Evolutionary conservation across 2,113 vertebrate species (phyloP).

Genomic region (Pedionomus torquatus): DNA sequence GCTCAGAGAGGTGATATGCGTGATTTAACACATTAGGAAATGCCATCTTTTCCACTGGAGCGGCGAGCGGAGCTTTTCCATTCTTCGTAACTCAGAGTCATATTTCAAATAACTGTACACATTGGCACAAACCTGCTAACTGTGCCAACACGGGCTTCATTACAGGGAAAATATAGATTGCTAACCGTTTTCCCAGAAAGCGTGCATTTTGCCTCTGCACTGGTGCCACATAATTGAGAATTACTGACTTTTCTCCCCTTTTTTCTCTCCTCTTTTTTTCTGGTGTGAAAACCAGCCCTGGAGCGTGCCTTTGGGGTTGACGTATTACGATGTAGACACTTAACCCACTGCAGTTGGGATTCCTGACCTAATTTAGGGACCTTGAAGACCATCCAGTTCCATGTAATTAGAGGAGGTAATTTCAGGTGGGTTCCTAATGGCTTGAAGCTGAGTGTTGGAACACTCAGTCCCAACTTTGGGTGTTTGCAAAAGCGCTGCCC

Average conservation of each 20-base stretch:
- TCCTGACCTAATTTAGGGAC: slow-evolving; percentile 44
- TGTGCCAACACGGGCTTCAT: slow-evolving; percentile 19
- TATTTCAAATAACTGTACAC: slow-evolving; percentile 33
- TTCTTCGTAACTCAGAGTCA: neutral
- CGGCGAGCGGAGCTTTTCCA: neutral
- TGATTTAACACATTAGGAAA: slow-evolving; percentile 45
- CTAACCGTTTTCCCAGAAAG: slow-evolving; percentile 38
- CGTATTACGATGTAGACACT: slow-evolving; percentile 31
- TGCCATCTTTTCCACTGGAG: slow-evolving; percentile 32
- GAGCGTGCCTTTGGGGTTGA: slow-evolving; percentile 12
- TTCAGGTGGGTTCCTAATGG: slow-evolving; percentile 9
- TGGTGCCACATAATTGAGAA: slow-evolving; percentile 14
- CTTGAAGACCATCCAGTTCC: too few relatives aligned
- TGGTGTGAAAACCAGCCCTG: neutral
- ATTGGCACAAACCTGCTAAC: neutral
- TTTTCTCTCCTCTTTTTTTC: too few relatives aligned
- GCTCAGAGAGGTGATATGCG: neutral
- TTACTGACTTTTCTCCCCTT: slow-evolving; percentile 23
- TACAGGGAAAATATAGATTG: slow-evolving; percentile 32
- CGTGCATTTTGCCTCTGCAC: neutral
- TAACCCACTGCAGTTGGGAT: slow-evolving; percentile 16
- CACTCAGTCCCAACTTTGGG: slow-evolving; percentile 47
- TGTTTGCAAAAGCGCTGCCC: slow-evolving; percentile 49
- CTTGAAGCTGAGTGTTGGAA: neutral
- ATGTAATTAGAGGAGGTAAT: slow-evolving; percentile 31